Base-by-base conservation (phyloP, 2,888 invertebrate genomes). In the Polydrusus cervinus region DNA sequence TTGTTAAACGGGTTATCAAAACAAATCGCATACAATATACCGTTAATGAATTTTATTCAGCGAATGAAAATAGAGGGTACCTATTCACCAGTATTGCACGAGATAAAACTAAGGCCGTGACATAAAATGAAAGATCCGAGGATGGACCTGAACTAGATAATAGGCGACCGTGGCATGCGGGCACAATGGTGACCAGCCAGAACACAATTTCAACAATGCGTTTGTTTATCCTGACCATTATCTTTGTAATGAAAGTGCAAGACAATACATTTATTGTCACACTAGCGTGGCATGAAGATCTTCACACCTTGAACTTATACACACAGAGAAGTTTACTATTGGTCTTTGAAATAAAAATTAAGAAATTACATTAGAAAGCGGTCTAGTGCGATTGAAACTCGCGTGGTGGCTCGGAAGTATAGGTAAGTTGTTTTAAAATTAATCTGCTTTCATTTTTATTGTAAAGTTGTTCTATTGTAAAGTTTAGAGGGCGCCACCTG, bases 151-250 rank as follows among this genome's bases (percentile, higher is more conserved):
- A 74, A 70, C 74, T 71, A 76, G 69, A 76, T 76, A 76, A 76
- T 71, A 76, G 74, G 60, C 64, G 65, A 61, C 61, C 62, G 70
- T 69, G 61, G 68, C 76, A 74, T 71, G 77, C 74, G 74, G 71
- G 74, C 74, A 77, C 77, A 77, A 82, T 81, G 78, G 81, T 82
- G 80, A 80, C 82, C 81, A 79, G 78, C 78, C 78, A 79, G 78
- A 78, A 79, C 77, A 80, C 80, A 78, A 80, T 81, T 81, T 80
- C 76, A 82, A 81, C 81, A 81, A 82, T 80, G 78, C 74, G 80
- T 78, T 80, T 81, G 80, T 79, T 79, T 78, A 79, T 78, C 74
- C 71, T 20, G 69, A 65, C 77, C 74, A 68, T 74, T 76, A 75
- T 75, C 74, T 75, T 71, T 68, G 65, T 72, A 75, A 77, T 74